Evolutionary conservation across 2,888 invertebrate species (phyloP), one percentile per base, ranked within the genome.

Genomic region (Papilio elwesi): DNA sequence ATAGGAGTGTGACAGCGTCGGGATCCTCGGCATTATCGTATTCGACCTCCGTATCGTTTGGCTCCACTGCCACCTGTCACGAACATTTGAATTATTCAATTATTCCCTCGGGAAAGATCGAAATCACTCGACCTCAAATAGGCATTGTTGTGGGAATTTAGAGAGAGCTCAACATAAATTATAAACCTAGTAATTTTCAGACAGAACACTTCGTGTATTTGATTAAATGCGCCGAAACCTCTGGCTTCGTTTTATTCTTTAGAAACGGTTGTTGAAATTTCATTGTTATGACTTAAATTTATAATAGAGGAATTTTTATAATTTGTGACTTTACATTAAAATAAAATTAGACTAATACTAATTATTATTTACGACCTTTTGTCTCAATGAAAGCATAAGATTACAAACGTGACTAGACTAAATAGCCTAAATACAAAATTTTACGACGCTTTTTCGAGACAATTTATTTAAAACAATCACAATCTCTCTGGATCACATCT

Each of bases 1-100:
- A 97, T 86, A 97, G 95, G 87, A 96, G 94, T 75, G 97, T 97
- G 85, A 97, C 96, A 81, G 96, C 95, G 87, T 97, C 97, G 79
- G 96, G 96, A 78, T 95, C 95, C 76, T 95, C 94, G 12, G 87
- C 91, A 83, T 95, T 95, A 82, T 95, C 95, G 83, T 95, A 95
- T 80, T 94, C 93, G 79, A 87, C 85, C 71, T 88, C 79, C 69
- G 90, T 89, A 67, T 94, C 93, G 78, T 95, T 95, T 78, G 91
- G 90, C 83, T 93, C 94, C 79, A 90, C 87, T 83, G 89, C 90
- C 87, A 94, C 92, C 95, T 95, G 88, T 68, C 85, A 73, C 66
- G 86, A 75, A 78, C 75, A 80, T 48, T 67, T 70, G 51, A 62
- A 65, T 68, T 53, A 72, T 70, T 73, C 73, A 70, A 73, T 70